phyloP scores from a whole-genome alignment of 2,113 vertebrate genomes.

The Heloderma charlesbogerti region DNA sequence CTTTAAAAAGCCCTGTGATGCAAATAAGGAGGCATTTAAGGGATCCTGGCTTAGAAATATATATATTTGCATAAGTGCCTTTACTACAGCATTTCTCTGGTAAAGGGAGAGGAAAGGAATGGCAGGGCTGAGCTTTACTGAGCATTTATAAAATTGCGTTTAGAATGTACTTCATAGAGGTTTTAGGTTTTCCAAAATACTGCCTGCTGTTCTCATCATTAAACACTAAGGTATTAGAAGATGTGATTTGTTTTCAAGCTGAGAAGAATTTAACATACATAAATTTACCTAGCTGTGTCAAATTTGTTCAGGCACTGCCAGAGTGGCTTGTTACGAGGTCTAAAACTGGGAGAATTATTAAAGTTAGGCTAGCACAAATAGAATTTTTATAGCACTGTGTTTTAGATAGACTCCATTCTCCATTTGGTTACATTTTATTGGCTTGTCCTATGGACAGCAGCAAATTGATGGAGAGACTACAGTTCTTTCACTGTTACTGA shows the following conservation, averaged over 20 bases:
- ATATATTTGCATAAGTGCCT: neutral
- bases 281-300: constrained; percentile 6
- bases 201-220: constrained; percentile 12
- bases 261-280: constrained; percentile 16
- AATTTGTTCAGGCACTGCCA: neutral
- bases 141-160: neutral
- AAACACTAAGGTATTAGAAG: neutral
- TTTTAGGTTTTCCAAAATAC: neutral
- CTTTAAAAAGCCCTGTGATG: too few relatives aligned
- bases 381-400: neutral
- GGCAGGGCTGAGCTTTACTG: neutral
- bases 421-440: too few relatives aligned
- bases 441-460: neutral
- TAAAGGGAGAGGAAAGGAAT: too few relatives aligned
- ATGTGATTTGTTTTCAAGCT: constrained; percentile 14
- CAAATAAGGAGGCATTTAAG: neutral
- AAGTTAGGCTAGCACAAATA: neutral
- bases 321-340: neutral
- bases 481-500: neutral
- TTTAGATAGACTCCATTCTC: neutral
- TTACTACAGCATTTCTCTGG: neutral
- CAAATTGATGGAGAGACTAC: neutral
- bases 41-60: neutral
- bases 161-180: neutral
- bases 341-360: neutral